Percentiles rank a stretch among this genome's conserved stretches.
These are phyloP conservation scores for Corella eumyota DNA, from an alignment of 23 tunicate genomes.

Conservation along the genomic window DNA sequence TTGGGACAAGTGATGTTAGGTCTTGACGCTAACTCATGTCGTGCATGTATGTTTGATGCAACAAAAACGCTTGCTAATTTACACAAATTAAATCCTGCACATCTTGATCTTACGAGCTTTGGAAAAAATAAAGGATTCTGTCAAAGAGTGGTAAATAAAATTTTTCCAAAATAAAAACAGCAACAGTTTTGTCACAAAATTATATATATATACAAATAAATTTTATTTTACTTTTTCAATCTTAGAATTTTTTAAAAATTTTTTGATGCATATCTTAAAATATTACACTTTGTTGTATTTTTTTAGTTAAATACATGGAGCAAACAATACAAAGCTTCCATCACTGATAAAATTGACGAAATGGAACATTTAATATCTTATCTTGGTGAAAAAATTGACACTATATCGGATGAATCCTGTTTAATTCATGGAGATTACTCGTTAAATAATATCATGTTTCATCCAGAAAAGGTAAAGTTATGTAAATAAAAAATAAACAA, in stretches of 20 bases:
- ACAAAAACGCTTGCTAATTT: constrained; percentile 65
- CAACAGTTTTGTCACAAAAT: not conserved
- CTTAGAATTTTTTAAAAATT: not conserved
- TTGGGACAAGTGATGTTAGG: not conserved
- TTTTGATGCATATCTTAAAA: not conserved
- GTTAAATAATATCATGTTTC: constrained; percentile 65
- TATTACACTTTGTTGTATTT: not conserved
- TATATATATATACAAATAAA: not conserved
- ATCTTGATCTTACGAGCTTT: constrained; percentile 38
- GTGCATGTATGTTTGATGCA: constrained; percentile 26
- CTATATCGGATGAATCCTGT: constrained; percentile 30
- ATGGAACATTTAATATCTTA: constrained; percentile 54
- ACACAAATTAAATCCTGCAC: constrained; percentile 41
- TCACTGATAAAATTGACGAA: constrained; percentile 29
- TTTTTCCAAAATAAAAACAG: not conserved
- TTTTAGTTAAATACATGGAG: constrained; percentile 75
- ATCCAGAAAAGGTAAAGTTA: constrained; percentile 38
- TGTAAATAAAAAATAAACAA: not conserved
- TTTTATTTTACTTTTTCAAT: not conserved
- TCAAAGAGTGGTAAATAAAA: constrained; percentile 41
- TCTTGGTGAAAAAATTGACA: constrained; percentile 35
- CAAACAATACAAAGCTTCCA: constrained; percentile 66
- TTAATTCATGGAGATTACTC: constrained; percentile 87
- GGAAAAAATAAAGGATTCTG: constrained; percentile 71
- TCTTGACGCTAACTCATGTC: not conserved